These are phyloP conservation scores for Mohoua ochrocephala DNA, from an alignment of 2,113 vertebrate species.

Conservation along the genomic window DNA sequence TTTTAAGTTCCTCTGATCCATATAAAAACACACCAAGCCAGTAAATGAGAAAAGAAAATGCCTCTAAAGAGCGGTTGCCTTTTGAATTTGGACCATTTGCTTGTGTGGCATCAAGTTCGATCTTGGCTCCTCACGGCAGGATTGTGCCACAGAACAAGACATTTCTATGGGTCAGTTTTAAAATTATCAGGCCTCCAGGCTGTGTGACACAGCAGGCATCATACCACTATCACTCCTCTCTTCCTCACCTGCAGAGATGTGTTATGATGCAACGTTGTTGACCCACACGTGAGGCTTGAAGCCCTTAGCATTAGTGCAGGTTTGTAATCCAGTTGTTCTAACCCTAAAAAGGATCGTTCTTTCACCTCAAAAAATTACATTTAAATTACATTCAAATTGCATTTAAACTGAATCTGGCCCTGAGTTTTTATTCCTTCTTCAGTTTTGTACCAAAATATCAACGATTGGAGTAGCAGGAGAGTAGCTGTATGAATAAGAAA, in stretches of 20 bases:
- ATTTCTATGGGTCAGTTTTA: not conserved
- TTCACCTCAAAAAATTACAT: not conserved
- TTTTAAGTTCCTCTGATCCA: not conserved
- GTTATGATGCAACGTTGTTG: not conserved
- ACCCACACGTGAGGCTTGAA: not conserved
- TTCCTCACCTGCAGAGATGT: not conserved
- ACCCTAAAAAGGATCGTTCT: not conserved
- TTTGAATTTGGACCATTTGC: not conserved
- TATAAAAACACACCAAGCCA: not conserved
- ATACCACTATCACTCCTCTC: not conserved
- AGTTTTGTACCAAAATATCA: not conserved
- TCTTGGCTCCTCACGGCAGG: not conserved
- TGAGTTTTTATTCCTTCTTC: not conserved
- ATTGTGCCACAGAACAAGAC: not conserved
- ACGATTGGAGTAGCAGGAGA: not conserved
- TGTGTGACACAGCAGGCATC: not conserved
- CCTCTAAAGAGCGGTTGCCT: not conserved
- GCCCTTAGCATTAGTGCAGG: not conserved
- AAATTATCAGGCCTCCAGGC: not conserved
- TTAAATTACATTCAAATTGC: not conserved
- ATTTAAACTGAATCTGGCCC: not conserved
- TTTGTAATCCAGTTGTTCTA: not conserved
- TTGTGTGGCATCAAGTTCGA: rapidly evolving
- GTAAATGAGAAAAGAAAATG: not conserved
- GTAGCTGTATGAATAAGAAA: not conserved